Base-by-base conservation (phyloP, 2,888 invertebrate genomes). In the Schizaphis graminum region DNA sequence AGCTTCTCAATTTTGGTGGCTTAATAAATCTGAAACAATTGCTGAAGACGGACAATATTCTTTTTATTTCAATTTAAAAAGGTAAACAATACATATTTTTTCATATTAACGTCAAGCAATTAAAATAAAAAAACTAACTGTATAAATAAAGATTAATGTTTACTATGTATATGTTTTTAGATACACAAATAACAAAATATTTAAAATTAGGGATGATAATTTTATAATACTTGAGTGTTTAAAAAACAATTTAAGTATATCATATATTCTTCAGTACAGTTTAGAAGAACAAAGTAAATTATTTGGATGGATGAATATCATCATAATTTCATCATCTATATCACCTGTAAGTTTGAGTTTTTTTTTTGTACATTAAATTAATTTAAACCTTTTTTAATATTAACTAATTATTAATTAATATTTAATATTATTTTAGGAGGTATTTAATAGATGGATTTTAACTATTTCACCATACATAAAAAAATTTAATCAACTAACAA, bases 271-370 rank as follows among this genome's bases (percentile, higher is more conserved):
- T 94, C 91, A 91, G 26, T 67, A 86, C 67, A 91, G n/a, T 91
- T 53, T 91, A 53, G 86, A 85, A 91, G 67, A 91, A 53, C 90
- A 91, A 94, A 49, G 41, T 41, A 11, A 86, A 67, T 28, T 49
- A 26, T 94, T 94, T 86, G 94, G 94, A 91, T 67, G 24, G 53
- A 91, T 41, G n/a, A 94, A 61, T 53, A 91, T n/a, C n/a, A n/a
- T n/a, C n/a, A n/a, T n/a, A n/a, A n/a, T 91, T 53, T 91, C 91
- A 91, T 44, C 94, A 91, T 91, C 53, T 61, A 41, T 86, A 67
- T 91, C 94, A n/a, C 94, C 91, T 44, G 94, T 94, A 85, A 44
- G 91, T 86, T 91, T 41, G 0, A 67, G 24, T 11, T 61, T 67
- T 53, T 0, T 26, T 11, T 67, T 67, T 86, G 16, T 28, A 41